phyloP scores from a whole-genome alignment of 2,797 vertebrate species.

The Peromyscus aztecus region DNA sequence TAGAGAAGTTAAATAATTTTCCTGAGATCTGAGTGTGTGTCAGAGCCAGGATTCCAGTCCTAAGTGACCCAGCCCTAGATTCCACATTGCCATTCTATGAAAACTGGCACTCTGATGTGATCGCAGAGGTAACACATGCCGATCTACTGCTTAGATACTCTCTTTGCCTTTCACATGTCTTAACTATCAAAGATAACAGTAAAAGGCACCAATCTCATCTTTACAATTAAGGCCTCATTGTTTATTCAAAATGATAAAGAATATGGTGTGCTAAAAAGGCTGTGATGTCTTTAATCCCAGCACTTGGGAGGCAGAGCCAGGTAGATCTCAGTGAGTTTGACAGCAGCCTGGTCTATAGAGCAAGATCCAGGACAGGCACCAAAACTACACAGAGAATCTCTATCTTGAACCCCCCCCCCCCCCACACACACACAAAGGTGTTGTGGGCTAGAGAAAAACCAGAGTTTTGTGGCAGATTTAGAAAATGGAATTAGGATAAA shows the following conservation, averaged over 20 bases:
- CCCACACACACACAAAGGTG: too few species aligned
- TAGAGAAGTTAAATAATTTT: background rate
- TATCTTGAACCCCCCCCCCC: too few species aligned
- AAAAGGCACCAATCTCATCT: background rate
- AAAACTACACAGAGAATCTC: too few species aligned
- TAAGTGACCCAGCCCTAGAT: background rate
- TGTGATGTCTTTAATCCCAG: background rate
- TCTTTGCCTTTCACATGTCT: background rate
- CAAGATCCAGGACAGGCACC: too few species aligned
- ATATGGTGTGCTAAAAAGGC: background rate
- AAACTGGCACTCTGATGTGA: too few species aligned
- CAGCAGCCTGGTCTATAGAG: too few species aligned
- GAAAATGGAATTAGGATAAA: background rate
- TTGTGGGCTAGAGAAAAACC: background rate
- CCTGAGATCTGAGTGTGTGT: fast-evolving
- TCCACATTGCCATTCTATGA: background rate
- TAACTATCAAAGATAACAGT: background rate
- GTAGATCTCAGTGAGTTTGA: too few species aligned
- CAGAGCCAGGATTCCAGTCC: background rate
- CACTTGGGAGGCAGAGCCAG: too few species aligned
- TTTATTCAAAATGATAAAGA: background rate
- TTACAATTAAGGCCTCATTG: background rate
- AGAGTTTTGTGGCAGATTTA: background rate
- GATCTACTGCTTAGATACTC: background rate
- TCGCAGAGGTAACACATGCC: background rate